These are phyloP conservation scores for Ennomos fuscantarius DNA, from an alignment of 2,888 invertebrate genomes.

Conservation along the genomic window DNA sequence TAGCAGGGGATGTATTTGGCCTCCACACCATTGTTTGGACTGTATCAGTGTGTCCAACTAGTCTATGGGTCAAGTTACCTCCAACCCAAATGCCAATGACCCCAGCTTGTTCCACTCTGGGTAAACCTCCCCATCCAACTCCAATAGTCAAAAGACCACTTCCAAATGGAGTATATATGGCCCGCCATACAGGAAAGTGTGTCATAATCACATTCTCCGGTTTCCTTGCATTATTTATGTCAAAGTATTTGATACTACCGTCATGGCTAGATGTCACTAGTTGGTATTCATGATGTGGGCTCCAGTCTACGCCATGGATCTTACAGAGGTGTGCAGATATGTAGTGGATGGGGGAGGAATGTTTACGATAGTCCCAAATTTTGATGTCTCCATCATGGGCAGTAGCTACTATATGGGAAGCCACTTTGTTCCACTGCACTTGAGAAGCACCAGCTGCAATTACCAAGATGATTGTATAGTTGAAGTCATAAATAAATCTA, in stretches of 20 bases:
- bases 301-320: constrained; percentile 98
- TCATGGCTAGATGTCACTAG: constrained; percentile 97
- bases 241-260: constrained; percentile 97
- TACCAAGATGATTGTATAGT: background rate
- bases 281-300: constrained; percentile 92
- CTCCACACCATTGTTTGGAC: constrained; percentile 98
- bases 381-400: constrained; percentile 98
- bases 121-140: constrained; percentile 92
- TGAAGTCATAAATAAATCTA: too few relatives aligned
- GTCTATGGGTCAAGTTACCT: constrained; percentile 92
- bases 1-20: constrained; percentile 87
- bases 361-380: constrained; percentile 97
- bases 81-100: constrained; percentile 83
- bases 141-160: constrained; percentile 96
- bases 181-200: constrained; percentile 96
- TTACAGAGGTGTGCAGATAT: constrained; percentile 95
- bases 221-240: constrained; percentile 93
- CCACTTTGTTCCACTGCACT: constrained; percentile 96
- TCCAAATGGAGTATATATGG: constrained; percentile 96
- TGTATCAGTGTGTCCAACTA: constrained; percentile 97
- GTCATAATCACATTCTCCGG: constrained; percentile 94
- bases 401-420: constrained; percentile 93
- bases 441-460: constrained; percentile 93
- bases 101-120: constrained; percentile 91
- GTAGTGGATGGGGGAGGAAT: constrained; percentile 94